Base-by-base conservation (phyloP, 1,140 invertebrate genomes). In the Solen grandis region DNA sequence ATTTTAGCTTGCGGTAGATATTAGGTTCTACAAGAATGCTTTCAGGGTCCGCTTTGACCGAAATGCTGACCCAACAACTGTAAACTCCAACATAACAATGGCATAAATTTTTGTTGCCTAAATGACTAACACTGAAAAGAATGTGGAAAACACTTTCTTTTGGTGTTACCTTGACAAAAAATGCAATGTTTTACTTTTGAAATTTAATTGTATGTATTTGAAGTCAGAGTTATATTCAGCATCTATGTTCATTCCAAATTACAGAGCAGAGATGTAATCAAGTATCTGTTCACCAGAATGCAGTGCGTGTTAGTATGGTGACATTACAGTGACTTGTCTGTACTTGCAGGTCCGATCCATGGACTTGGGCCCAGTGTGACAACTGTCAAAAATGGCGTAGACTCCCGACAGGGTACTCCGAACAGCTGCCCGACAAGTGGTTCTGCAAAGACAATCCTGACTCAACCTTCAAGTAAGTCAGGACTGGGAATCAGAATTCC, bases 381-480 rank as follows among this genome's bases (percentile, higher is more conserved):
- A 82, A 84, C n/a, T 88, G 87, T 65, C 69, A 87, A n/a, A 86
- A 86, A 73, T 88, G 88, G 85, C 74, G 86, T 0, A 78, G 86
- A 14, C 62, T 88, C 31, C 87, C 84, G 5, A 84, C 85, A 62
- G 81, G 85, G 2, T 77, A 86, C n/a, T 13, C 60, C 0, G 81
- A 81, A 38, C 81, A 82, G 50, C 85, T 91, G 1, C 90, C 90
- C 46, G 88, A 90, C 4, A 84, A 86, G 80, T 91, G 90, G 90
- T 91, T 82, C 72, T 91, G 90, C 75, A 83, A 89, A 62, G 86
- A 89, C 83, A 91, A 91, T 78, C 83, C 86, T 31, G 90, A 90
- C 80, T 86, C 88, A 5, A 80, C 86, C n/a, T 90, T 91, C 83
- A 91, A 89, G 90, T 91, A 84, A 85, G 88, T 86, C n/a, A n/a